A percentile compares a stretch with the other conserved stretches of the same genome.
phyloP scores from a whole-genome alignment of 2,113 vertebrate genomes.

The Mus spicilegus region DNA sequence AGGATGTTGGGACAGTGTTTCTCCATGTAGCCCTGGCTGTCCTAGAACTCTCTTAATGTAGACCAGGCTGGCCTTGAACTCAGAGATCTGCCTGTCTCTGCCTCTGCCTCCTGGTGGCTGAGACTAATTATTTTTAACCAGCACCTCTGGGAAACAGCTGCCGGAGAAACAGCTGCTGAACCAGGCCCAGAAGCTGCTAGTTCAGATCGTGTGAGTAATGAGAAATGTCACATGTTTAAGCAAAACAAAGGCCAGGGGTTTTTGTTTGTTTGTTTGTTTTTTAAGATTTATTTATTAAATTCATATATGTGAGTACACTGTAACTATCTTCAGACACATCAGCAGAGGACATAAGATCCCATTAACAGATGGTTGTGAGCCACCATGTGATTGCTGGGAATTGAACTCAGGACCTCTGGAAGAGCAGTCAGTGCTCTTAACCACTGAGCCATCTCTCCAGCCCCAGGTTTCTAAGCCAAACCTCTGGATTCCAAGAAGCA shows the following conservation, averaged over 20 bases:
- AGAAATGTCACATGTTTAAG: neutral
- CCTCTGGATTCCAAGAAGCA: neutral
- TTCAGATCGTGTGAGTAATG: neutral
- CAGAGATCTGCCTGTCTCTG: neutral
- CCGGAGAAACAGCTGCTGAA: conserved; percentile 11
- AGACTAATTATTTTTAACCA: conserved; percentile 70
- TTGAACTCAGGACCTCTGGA: too few species aligned
- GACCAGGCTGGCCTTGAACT: neutral
- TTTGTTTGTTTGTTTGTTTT: neutral
- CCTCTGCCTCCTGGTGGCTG: neutral
- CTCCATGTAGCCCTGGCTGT: neutral
- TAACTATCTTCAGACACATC: too few species aligned
- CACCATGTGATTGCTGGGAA: too few species aligned
- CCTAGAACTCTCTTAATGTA: neutral
- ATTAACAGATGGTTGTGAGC: too few species aligned
- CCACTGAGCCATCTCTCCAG: too few species aligned
- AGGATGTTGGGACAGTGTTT: neutral
- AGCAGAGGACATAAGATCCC: too few species aligned
- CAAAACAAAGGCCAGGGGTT: neutral
- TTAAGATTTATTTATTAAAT: too few species aligned
- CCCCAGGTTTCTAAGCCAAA: neutral
- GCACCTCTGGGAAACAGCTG: conserved; percentile 50
- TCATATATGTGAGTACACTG: too few species aligned
- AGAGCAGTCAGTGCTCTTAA: too few species aligned
- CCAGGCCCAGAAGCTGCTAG: neutral